These are phyloP conservation scores for Corythaixoides concolor DNA, from an alignment of 2,113 vertebrate genomes.

Conservation along the genomic window DNA sequence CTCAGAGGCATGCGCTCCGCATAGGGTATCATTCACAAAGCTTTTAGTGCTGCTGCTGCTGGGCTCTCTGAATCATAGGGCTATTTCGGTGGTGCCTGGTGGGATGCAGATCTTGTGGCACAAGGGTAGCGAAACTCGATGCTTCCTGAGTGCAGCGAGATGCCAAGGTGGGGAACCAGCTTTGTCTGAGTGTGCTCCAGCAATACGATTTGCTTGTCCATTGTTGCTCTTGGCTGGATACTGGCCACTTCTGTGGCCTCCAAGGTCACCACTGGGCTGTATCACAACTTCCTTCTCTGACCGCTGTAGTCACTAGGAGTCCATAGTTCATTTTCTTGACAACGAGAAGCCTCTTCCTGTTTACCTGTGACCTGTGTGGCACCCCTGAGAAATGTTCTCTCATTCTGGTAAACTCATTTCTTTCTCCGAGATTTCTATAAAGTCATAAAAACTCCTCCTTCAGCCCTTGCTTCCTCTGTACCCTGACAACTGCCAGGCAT, in stretches of 20 bases:
- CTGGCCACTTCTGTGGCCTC: background rate
- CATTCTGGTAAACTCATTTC: background rate
- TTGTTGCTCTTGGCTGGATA: background rate
- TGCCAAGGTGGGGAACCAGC: background rate
- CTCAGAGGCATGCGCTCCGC: background rate
- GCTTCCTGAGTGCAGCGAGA: background rate
- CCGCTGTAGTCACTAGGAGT: background rate
- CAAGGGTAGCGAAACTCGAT: background rate
- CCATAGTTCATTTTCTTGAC: background rate
- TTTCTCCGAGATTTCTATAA: background rate
- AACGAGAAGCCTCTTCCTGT: background rate
- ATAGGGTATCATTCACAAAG: constrained; percentile 15
- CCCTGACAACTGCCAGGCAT: background rate
- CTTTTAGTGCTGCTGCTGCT: constrained; percentile 23
- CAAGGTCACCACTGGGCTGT: background rate
- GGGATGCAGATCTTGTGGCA: constrained; percentile 38
- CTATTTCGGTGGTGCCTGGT: constrained; percentile 31
- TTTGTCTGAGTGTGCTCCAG: background rate
- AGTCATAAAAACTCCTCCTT: background rate
- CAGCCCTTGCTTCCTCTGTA: background rate
- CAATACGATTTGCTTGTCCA: constrained; percentile 6
- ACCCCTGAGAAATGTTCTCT: background rate
- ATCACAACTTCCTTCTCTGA: background rate
- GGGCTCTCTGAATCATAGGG: constrained; percentile 46
- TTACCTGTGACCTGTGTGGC: background rate